A percentile compares a stretch with the other conserved stretches of the same genome.
These are phyloP conservation scores for Macrobrachium rosenbergii DNA, from an alignment of 1,140 invertebrate genomes.

Conservation along the genomic window DNA sequence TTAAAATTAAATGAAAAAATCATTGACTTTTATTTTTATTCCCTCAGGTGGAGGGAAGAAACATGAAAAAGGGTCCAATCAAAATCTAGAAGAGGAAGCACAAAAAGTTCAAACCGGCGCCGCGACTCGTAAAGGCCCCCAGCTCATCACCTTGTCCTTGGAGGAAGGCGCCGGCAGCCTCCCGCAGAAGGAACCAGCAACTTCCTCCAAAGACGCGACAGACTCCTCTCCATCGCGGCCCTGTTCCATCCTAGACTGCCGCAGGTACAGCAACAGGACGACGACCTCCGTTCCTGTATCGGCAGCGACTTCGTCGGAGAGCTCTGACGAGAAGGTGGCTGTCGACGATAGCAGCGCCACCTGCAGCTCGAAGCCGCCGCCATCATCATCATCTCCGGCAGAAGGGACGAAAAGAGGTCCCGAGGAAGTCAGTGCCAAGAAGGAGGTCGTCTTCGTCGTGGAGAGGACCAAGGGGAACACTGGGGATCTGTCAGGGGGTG, in stretches of 20 bases:
- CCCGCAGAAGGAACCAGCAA: not conserved
- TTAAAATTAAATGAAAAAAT: too few species aligned
- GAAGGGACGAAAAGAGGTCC: not conserved
- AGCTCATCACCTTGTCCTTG: conserved; percentile 52
- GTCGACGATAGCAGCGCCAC: not conserved
- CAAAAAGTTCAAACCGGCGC: conserved; percentile 34
- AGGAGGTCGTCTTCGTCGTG: too few species aligned
- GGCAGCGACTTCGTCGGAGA: not conserved
- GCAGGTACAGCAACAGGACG: conserved; percentile 34
- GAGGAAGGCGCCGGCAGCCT: conserved; percentile 41
- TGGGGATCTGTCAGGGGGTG: too few species aligned
- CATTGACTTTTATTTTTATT: too few species aligned
- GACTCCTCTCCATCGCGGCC: conserved; percentile 10
- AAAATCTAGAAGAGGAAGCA: conserved; percentile 35
- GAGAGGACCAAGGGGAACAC: too few species aligned
- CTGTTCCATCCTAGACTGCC: conserved; percentile 53
- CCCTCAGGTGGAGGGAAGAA: conserved; percentile 57
- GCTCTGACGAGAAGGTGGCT: not conserved
- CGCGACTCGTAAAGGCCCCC: conserved; percentile 41
- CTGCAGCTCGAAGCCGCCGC: too few species aligned
- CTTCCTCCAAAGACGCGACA: conserved; percentile 15
- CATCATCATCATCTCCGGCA: too few species aligned
- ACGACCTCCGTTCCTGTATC: too few species aligned
- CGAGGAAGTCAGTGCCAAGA: too few species aligned
- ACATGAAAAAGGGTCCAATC: conserved; percentile 49